These are phyloP conservation scores for Boleophthalmus pectinirostris DNA, from an alignment of 2,113 vertebrate species.

Conservation along the genomic window DNA sequence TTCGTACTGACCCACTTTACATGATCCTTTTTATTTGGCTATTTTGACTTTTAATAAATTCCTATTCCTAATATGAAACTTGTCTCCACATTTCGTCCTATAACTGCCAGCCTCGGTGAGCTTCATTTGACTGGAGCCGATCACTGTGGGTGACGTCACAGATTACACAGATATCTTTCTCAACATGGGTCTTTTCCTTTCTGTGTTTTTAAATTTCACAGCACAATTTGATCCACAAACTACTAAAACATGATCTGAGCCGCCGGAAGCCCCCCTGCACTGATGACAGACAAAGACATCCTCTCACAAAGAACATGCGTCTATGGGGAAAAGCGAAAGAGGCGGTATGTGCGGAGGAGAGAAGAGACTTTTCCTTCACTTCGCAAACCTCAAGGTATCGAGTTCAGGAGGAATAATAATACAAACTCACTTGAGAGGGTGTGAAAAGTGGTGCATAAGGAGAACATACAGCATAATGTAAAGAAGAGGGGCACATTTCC, in stretches of 20 bases:
- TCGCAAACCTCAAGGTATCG: conserved; percentile 8
- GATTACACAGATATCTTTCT: background rate
- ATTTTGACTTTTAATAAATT: too few relatives aligned
- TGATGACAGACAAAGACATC: conserved; percentile 55
- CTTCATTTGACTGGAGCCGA: too few relatives aligned
- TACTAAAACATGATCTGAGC: conserved; percentile 40
- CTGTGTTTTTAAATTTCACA: conserved; percentile 26
- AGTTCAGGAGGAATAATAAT: conserved; percentile 35
- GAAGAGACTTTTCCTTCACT: conserved; percentile 33
- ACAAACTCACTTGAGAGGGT: conserved; percentile 27
- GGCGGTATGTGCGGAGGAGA: conserved; percentile 25
- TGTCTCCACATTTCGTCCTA: too few relatives aligned
- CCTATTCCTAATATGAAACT: too few relatives aligned
- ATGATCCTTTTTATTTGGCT: too few relatives aligned
- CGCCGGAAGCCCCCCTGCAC: conserved; percentile 35
- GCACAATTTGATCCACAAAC: conserved; percentile 20
- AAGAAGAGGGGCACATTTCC: conserved; percentile 11
- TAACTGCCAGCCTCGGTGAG: too few relatives aligned
- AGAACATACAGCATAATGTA: conserved; percentile 9
- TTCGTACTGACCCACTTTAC: too few relatives aligned
- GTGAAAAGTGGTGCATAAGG: conserved; percentile 14
- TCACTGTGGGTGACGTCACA: too few relatives aligned
- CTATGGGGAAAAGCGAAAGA: conserved; percentile 32
- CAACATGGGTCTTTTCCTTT: conserved; percentile 30
- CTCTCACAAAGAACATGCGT: conserved; percentile 57